Conservation (phyloP, 1,140 invertebrate species). For the Elymnias hypermnestra region DNA sequence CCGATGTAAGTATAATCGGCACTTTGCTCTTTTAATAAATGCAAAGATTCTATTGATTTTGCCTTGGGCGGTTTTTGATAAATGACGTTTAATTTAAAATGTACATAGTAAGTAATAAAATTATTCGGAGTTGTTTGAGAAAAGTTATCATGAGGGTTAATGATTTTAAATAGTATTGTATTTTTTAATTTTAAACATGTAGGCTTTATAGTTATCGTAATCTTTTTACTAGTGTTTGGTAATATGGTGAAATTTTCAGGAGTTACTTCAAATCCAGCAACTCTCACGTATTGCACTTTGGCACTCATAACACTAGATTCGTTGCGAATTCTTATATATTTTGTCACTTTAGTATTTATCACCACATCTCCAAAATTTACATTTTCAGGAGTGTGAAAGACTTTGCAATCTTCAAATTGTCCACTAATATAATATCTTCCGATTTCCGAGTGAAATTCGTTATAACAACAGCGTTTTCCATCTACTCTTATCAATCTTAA, state of each 20-base stretch:
- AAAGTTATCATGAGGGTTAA: constrained; percentile 35
- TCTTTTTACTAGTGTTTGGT: constrained; percentile 41
- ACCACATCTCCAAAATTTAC: constrained; percentile 50
- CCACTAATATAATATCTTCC: constrained; percentile 61
- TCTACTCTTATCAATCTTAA: constrained; percentile 54
- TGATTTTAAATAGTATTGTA: constrained; percentile 41
- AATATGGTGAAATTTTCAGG: constrained; percentile 41
- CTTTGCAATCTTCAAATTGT: constrained; percentile 48
- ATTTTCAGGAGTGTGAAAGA: constrained; percentile 44
- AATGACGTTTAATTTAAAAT: constrained; percentile 35
- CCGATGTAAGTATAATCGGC: constrained; percentile 44
- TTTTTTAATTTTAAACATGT: constrained; percentile 39
- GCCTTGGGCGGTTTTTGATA: constrained; percentile 27
- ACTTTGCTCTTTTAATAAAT: constrained; percentile 42
- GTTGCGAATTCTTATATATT: constrained; percentile 45
- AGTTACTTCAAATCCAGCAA: constrained; percentile 38
- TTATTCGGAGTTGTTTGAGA: constrained; percentile 28
- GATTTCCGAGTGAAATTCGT: constrained; percentile 58
- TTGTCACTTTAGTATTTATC: constrained; percentile 40
- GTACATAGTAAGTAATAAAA: constrained; percentile 40
- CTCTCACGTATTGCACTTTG: constrained; percentile 42
- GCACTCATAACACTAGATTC: constrained; percentile 40
- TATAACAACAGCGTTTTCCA: constrained; percentile 46
- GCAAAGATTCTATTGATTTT: constrained; percentile 43
- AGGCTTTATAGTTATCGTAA: constrained; percentile 43